These are phyloP conservation scores for Elanus axillaris DNA, from an alignment of 2,113 vertebrate species.

Conservation along the genomic window DNA sequence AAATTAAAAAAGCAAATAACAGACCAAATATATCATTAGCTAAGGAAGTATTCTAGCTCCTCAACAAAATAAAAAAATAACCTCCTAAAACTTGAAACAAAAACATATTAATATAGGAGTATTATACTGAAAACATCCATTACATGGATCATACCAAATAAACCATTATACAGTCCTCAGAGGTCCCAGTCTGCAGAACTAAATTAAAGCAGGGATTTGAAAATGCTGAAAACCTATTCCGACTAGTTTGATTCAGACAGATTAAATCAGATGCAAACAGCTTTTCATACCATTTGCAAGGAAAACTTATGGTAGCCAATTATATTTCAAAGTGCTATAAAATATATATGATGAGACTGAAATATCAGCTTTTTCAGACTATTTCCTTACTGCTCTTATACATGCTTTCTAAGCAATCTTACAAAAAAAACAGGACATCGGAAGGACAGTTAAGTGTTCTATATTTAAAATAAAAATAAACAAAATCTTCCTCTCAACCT, in stretches of 20 bases:
- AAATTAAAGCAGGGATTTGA: not conserved
- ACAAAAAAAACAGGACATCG: not conserved
- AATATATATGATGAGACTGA: not conserved
- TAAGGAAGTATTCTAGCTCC: not conserved
- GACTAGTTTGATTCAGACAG: not conserved
- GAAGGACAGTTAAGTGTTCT: not conserved
- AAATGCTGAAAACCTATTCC: not conserved
- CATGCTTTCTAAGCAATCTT: not conserved
- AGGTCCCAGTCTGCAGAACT: not conserved
- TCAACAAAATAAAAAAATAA: not conserved
- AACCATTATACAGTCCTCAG: not conserved
- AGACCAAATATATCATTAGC: constrained; percentile 22
- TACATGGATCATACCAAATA: not conserved
- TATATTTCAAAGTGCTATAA: not conserved
- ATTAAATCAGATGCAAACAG: not conserved
- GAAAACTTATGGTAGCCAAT: not conserved
- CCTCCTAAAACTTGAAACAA: not conserved
- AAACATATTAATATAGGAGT: not conserved
- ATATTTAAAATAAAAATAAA: not conserved
- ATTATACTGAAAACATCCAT: not conserved
- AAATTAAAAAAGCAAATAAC: constrained; percentile 22
- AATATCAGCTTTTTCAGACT: not conserved
- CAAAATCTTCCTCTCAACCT: not conserved
- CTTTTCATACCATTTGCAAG: not conserved
- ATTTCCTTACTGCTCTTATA: not conserved